phyloP scores from a whole-genome alignment of 2,888 invertebrate species.

The Eurytoma californica region DNA sequence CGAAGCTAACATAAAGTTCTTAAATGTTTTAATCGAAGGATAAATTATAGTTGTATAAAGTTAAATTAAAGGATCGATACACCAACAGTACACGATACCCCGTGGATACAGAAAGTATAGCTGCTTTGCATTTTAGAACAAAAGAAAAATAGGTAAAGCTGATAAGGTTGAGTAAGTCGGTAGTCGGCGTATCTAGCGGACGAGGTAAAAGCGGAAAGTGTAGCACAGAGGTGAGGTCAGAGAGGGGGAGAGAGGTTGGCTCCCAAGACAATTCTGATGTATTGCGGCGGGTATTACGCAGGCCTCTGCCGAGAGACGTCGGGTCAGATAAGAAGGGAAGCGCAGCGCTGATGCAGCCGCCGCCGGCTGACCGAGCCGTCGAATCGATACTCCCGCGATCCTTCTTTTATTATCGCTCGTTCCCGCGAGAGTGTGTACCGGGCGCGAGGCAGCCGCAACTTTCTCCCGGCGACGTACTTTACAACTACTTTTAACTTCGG shows the following conservation, averaged over 20 bases:
- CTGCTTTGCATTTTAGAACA: too few species aligned
- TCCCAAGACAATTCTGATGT: slow-evolving; percentile 59
- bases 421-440: slow-evolving; percentile 8
- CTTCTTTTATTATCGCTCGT: slow-evolving; percentile 42
- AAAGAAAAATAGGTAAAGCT: too few species aligned
- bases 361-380: slow-evolving; percentile 28
- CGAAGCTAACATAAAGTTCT: too few species aligned
- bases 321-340: slow-evolving; percentile 49
- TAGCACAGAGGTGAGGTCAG: neutral
- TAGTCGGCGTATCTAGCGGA: too few species aligned
- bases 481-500: slow-evolving; percentile 39
- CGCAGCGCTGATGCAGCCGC: neutral
- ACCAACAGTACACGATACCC: neutral
- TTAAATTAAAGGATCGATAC: neutral
- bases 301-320: slow-evolving; percentile 43
- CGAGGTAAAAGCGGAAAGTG: neutral
- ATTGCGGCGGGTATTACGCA: slow-evolving; percentile 53
- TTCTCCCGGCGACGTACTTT: slow-evolving; percentile 7
- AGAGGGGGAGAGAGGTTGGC: slow-evolving; percentile 37
- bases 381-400: slow-evolving; percentile 44
- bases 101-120: too few species aligned
- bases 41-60: too few species aligned
- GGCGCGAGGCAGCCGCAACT: slow-evolving; percentile 15
- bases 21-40: too few species aligned
- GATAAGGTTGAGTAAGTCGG: too few species aligned